Conservation (phyloP, 2,113 vertebrate genomes). For the Sinosuthora webbiana region DNA sequence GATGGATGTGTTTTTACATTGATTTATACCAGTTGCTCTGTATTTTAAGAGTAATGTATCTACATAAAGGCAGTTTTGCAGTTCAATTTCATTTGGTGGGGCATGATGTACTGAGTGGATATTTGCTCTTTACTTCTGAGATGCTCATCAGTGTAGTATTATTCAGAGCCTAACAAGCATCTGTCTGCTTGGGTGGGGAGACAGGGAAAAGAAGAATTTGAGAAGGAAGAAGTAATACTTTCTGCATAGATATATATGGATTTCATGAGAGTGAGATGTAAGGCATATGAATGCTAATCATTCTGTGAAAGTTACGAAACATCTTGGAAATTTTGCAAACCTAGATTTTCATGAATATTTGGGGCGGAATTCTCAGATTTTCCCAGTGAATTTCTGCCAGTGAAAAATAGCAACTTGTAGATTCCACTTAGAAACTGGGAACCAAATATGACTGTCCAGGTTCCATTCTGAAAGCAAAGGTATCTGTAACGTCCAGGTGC, state of each 20-base stretch:
- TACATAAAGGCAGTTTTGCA: background rate
- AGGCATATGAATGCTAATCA: background rate
- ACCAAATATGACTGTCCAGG: background rate
- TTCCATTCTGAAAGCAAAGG: background rate
- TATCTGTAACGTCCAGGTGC: background rate
- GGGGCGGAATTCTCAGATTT: background rate
- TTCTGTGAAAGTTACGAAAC: background rate
- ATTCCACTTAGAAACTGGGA: background rate
- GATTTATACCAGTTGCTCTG: background rate
- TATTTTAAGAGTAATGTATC: background rate
- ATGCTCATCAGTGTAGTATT: rapidly evolving
- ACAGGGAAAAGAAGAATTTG: background rate
- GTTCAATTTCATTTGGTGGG: background rate
- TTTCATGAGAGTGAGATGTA: background rate
- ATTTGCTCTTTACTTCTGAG: background rate
- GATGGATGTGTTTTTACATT: background rate
- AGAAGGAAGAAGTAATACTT: background rate
- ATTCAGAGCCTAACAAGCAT: background rate
- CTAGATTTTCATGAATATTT: background rate
- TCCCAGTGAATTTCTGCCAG: background rate
- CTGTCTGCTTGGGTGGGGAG: background rate
- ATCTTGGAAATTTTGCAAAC: background rate
- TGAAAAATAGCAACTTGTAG: background rate
- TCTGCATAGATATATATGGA: background rate
- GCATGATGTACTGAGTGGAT: background rate